phyloP scores from a whole-genome alignment of 2,888 invertebrate species.

The Tyria jacobaeae region DNA sequence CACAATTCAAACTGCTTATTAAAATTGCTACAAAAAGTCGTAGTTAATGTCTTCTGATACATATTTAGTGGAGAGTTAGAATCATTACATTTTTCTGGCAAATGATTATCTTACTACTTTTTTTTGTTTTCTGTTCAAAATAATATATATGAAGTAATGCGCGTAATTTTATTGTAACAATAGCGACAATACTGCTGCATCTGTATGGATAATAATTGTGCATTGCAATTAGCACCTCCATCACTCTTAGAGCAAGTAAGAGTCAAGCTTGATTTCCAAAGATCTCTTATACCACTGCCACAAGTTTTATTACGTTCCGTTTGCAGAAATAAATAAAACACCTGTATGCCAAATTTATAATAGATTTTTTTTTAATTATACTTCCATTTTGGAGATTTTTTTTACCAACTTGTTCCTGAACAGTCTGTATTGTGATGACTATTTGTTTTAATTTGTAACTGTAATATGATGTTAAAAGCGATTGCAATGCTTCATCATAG shows the following conservation, averaged over 20 bases:
- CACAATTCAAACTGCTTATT: neutral
- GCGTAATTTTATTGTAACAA: too few species aligned
- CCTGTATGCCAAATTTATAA: slow-evolving; percentile 57
- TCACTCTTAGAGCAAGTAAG: too few species aligned
- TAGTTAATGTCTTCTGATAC: neutral
- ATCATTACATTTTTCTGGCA: neutral
- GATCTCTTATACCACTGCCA: slow-evolving; percentile 3
- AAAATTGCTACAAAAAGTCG: too few species aligned
- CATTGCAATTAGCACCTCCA: neutral
- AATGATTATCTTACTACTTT: neutral
- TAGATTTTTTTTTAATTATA: slow-evolving; percentile 25
- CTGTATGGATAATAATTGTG: neutral
- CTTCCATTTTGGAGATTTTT: slow-evolving; percentile 31
- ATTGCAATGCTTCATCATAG: too few species aligned
- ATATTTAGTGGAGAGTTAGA: neutral
- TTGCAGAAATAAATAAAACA: slow-evolving; percentile 25
- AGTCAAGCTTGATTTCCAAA: neutral
- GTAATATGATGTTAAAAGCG: slow-evolving; percentile 8
- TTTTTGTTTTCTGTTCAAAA: too few species aligned
- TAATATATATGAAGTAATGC: too few species aligned
- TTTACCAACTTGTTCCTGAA: slow-evolving; percentile 14
- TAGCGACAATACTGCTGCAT: too few species aligned
- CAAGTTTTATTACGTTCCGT: slow-evolving; percentile 8
- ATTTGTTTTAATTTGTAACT: slow-evolving; percentile 1
- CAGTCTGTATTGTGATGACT: slow-evolving; percentile 8